Evolutionary conservation across 64 coral and sea anemone species (phyloP).

Genomic region (Orbicella faveolata): DNA sequence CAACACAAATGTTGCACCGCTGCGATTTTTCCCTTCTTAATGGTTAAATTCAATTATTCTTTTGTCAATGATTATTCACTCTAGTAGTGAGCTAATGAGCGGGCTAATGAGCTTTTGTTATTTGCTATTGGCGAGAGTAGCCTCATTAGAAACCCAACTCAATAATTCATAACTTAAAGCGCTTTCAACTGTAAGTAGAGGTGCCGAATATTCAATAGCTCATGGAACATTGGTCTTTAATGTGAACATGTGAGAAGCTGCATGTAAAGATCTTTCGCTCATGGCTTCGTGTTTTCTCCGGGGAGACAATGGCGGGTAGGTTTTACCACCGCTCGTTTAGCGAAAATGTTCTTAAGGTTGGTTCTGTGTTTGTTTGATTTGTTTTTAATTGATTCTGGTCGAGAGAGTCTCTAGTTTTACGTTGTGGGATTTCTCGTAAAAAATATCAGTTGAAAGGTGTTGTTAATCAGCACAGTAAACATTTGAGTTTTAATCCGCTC

Average conservation of each 20-base stretch:
- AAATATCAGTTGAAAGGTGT: not conserved
- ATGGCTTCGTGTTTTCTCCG: not conserved
- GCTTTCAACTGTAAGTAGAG: not conserved
- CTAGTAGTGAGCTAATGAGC: constrained; percentile 3
- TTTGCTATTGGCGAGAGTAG: not conserved
- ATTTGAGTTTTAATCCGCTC: no score
- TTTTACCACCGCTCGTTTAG: not conserved
- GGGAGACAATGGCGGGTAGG: not conserved
- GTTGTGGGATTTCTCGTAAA: not conserved
- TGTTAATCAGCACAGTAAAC: no score
- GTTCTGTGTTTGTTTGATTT: not conserved
- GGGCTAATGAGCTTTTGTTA: constrained; percentile 12
- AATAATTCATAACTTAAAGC: constrained; percentile 28
- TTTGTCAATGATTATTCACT: not conserved
- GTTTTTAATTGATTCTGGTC: not conserved
- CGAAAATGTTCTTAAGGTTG: not conserved
- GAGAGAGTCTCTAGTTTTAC: no score
- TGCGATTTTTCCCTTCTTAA: constrained; percentile 10
- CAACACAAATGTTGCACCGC: not conserved
- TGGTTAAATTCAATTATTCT: constrained; percentile 13
- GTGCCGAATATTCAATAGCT: not conserved
- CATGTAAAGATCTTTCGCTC: not conserved
- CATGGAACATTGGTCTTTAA: not conserved
- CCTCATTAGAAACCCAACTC: not conserved
- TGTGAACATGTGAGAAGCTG: not conserved